Conservation (phyloP, 2,797 vertebrate species). For the Cheirogaleus major region DNA sequence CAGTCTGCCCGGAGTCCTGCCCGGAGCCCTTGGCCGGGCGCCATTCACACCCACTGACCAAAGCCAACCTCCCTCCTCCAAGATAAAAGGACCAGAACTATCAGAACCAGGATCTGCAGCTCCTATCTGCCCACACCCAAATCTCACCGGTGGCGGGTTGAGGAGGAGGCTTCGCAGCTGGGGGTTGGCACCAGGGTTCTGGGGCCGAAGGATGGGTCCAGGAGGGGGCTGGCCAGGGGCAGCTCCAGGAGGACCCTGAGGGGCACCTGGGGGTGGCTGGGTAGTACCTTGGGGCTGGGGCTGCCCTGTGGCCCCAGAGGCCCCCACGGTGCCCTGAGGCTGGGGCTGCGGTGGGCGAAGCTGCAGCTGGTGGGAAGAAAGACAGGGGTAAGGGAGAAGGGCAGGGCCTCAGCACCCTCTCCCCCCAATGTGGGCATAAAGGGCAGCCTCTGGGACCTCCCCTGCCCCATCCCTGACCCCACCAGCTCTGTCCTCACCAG, state of each 20-base stretch:
- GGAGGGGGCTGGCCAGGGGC: constrained; percentile 86
- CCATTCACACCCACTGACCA: not conserved
- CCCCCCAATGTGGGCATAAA: accelerated
- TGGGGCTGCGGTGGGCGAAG: constrained; percentile 85
- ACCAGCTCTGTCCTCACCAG: constrained; percentile 88
- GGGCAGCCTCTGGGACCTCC: accelerated
- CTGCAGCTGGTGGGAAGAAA: constrained; percentile 74
- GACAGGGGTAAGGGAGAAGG: not conserved
- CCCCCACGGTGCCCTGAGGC: constrained; percentile 72
- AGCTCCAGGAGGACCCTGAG: constrained; percentile 80
- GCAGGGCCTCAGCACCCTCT: accelerated
- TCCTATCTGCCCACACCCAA: not conserved
- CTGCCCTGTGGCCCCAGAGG: constrained; percentile 81
- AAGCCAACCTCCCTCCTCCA: not conserved
- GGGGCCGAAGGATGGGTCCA: constrained; percentile 89
- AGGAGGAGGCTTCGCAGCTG: constrained; percentile 95
- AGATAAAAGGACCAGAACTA: accelerated
- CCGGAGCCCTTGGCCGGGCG: not conserved
- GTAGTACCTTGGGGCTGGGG: constrained; percentile 71
- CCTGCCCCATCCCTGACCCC: not conserved
- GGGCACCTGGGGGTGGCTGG: constrained; percentile 68
- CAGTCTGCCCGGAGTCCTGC: too few species aligned
- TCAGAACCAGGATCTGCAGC: not conserved
- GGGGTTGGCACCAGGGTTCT: constrained; percentile 95
- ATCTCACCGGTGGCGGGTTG: constrained; percentile 93